A percentile compares a stretch with the other conserved stretches of the same genome.
These are phyloP conservation scores for Ara ararauna DNA, from an alignment of 2,797 vertebrate species.

Conservation along the genomic window DNA sequence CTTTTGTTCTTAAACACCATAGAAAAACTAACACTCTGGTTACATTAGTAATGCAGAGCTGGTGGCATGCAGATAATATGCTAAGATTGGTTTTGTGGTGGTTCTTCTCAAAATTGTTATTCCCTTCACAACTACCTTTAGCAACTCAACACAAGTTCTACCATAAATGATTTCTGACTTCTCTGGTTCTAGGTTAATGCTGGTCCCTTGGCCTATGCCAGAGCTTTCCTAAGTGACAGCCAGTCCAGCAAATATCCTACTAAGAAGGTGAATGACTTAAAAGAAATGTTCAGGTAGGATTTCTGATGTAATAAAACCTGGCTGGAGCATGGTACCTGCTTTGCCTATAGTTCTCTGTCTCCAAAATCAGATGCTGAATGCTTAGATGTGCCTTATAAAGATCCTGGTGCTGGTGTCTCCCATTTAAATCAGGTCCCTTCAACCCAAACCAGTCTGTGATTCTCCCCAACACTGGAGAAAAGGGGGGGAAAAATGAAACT, in stretches of 20 bases:
- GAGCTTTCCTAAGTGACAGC: conserved; percentile 91
- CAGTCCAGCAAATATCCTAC: conserved; percentile 84
- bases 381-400: background rate
- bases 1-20: background rate
- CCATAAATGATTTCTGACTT: background rate
- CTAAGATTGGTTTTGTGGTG: background rate
- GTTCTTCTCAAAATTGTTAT: background rate
- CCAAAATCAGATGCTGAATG: background rate
- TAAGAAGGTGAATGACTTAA: conserved; percentile 94
- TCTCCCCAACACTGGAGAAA: background rate
- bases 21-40: background rate
- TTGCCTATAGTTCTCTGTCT: background rate
- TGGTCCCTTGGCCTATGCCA: conserved; percentile 95
- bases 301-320: background rate
- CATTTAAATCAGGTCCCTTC: background rate
- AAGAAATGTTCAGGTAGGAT: conserved; percentile 93
- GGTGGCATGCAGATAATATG: background rate
- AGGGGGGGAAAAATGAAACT: background rate
- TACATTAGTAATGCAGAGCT: background rate
- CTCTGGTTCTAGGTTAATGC: conserved; percentile 89
- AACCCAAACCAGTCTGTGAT: background rate
- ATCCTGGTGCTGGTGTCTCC: background rate
- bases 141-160: background rate
- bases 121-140: background rate
- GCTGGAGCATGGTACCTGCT: background rate